Conservation (phyloP, 1,140 invertebrate genomes). For the Drosophila mauritiana region DNA sequence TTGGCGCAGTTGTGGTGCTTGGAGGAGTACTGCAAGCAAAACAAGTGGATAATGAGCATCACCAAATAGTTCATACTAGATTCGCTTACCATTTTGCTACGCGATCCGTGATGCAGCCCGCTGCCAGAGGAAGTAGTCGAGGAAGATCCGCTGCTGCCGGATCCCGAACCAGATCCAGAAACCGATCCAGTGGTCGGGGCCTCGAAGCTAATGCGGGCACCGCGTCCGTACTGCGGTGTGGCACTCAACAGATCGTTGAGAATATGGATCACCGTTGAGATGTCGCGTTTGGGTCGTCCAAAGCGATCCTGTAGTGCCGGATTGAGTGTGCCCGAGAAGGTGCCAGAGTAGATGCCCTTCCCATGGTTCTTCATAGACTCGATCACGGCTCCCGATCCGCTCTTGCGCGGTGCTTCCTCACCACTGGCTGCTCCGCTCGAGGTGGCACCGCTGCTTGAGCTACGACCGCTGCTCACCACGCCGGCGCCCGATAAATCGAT, state of each 20-base stretch:
- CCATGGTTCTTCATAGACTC: slow-evolving; percentile 97
- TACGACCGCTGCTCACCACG: slow-evolving; percentile 68
- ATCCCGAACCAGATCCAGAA: slow-evolving; percentile 18
- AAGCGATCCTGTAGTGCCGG: slow-evolving; percentile 96
- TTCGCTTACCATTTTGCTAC: slow-evolving; percentile 56
- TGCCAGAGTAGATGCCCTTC: slow-evolving; percentile 94
- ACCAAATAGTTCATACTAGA: background rate
- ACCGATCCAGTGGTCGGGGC: slow-evolving; percentile 60
- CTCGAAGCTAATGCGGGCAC: slow-evolving; percentile 85
- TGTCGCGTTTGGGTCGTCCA: slow-evolving; percentile 95
- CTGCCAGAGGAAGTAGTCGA: slow-evolving; percentile 33
- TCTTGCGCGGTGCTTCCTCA: slow-evolving; percentile 85
- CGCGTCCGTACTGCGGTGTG: slow-evolving; percentile 87
- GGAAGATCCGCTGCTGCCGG: slow-evolving; percentile 57
- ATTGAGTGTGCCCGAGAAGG: slow-evolving; percentile 94
- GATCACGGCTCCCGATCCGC: slow-evolving; percentile 93
- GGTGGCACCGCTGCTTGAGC: slow-evolving; percentile 86
- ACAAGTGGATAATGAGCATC: background rate
- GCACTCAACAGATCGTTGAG: slow-evolving; percentile 96
- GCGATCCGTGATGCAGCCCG: slow-evolving; percentile 48
- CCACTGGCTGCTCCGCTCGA: slow-evolving; percentile 11
- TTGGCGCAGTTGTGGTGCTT: slow-evolving; percentile 75
- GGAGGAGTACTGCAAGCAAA: slow-evolving; percentile 51
- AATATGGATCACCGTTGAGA: slow-evolving; percentile 97
- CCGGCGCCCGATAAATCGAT: slow-evolving; percentile 85